Base-by-base conservation (phyloP, 1,140 invertebrate genomes). In the Calliopsis andreniformis region DNA sequence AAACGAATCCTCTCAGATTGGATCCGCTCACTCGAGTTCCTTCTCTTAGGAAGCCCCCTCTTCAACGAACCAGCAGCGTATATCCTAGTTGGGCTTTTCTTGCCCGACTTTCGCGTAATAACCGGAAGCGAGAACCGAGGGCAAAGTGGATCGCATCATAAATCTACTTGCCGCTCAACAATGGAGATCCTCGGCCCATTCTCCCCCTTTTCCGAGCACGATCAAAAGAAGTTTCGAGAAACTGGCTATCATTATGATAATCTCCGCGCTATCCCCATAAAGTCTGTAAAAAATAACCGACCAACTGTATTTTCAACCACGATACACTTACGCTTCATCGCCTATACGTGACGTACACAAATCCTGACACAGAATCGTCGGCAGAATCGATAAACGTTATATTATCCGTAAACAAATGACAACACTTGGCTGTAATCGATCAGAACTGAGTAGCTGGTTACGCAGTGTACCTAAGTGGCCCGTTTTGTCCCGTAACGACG, bases 101-200 rank as follows among this genome's bases (percentile, higher is more conserved):
- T 78, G 79, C 51, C 67, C 80, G 80, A 82, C 80, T 82, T 82
- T 82, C 80, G 80, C 80, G 79, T 82, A 81, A 82, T 77, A 83
- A 83, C 75, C 81, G 81, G 81, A 83, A 83, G 67, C 75, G 80
- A 83, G 75, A 78, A 82, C 39, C 79, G 61, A 78, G 67, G 72
- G 64, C 73, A 70, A 81, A 82, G 43, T 70, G 73, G 30, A 82
- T 82, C 79, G 47, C 43, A 76, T 78, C 67, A 58, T 81, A 78
- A 82, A 82, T 79, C 72, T 77, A 58, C 68, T 77, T 56, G 18
- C 25, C 56, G 68, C 58, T 77, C 68, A 71, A 77, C 75, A 77
- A 77, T 77, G 68, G 68, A 71, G 45, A 51, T 14, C 73, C 47
- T 61, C 75, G 58, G 63, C 68, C 35, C 35, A 10, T 39, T 39